Base-by-base conservation (phyloP, 1,140 invertebrate species). In the Bombus sylvicola region DNA sequence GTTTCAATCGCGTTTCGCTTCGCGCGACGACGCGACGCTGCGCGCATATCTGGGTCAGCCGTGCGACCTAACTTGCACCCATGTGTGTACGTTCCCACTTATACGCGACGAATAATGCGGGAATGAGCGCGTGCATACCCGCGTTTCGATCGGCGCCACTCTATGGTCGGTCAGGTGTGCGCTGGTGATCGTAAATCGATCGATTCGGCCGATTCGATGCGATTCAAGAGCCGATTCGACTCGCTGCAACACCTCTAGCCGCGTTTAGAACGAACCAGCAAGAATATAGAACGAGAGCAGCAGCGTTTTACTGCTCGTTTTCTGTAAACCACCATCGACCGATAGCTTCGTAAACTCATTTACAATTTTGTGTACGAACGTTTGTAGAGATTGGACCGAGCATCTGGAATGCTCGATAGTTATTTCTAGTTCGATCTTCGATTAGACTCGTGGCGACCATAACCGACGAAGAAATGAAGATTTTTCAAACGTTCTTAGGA, bases 91-190 rank as follows among this genome's bases (percentile, higher is more conserved):
- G 66, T 34, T 68, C 22, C 34, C 66, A 68, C 66, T 68, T 68
- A 37, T 37, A n/a, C 62, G 62, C 62, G 62, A 66, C 62, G 62
- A 66, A 66, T 66, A 68, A 68, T 39, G 66, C 66, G 66, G 66
- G 34, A 68, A 25, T 9, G 34, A 34, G 66, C 66, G 66, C 34
- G 66, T 68, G 66, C 66, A 37, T 37, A 34, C 34, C 34, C 66
- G 66, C 34, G 34, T 68, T 68, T 68, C 66, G 66, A 68, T 68
- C 66, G 66, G 22, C 66, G 66, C 34, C 66, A n/a, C 34, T 34
- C 66, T 37, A 68, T 37, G 66, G 28, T 22, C 66, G 34, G 31
- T 37, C 66, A 68, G 66, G 66, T 68, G 72, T 13, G 41, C 41
- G 28, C 0, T 2, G 28, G 39, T 15, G n/a, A 34, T 37, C 66